Base-by-base conservation (phyloP, 2,797 vertebrate species). In the Adelosebastes latens region DNA sequence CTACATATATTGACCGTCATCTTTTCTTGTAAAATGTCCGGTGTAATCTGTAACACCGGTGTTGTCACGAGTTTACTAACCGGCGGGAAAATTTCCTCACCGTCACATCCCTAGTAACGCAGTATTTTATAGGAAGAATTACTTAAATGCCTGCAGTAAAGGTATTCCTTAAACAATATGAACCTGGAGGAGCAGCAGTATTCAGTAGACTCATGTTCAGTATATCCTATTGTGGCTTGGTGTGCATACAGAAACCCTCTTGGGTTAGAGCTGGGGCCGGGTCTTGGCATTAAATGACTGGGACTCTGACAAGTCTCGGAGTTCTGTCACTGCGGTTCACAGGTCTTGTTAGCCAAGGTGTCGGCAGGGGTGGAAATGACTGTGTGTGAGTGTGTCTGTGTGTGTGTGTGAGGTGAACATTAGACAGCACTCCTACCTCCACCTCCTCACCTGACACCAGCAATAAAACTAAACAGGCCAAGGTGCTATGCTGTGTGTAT, bases 381-480 rank as follows among this genome's bases (percentile, higher is more conserved):
- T 88, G 88, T 88, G 89, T 89, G 89, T 86, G 91, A 77, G 91
- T 90, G 82, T 88, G 80, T 90, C 49, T 82, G 75, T 88, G 90
- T 87, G 87, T 88, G 79, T 86, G 80, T 86, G 86, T 67, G 88
- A 87, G 88, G 90, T 88, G 90, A 92, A 89, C 91, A 94, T 96
- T 94, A 95, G 94, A 93, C 94, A 95, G 93, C 90, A 90, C 90
- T 93, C 93, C 89, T 90, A 91, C 92, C 91, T 93, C 92, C 93
- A 92, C 88, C 90, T 93, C 91, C 92, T 95, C 93, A 95, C 94
- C 95, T 96, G 96, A 96, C 96, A 96, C 90, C 90, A 88, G 94
- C 94, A 96, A 96, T 96, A 96, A 95, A 96, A 96, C 94, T 94
- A 94, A 96, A 96, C 94, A 94, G 94, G 87, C 92, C 93, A 84